Base-by-base conservation (phyloP, 2,888 invertebrate species). In the Chymomyza fuscimana region DNA sequence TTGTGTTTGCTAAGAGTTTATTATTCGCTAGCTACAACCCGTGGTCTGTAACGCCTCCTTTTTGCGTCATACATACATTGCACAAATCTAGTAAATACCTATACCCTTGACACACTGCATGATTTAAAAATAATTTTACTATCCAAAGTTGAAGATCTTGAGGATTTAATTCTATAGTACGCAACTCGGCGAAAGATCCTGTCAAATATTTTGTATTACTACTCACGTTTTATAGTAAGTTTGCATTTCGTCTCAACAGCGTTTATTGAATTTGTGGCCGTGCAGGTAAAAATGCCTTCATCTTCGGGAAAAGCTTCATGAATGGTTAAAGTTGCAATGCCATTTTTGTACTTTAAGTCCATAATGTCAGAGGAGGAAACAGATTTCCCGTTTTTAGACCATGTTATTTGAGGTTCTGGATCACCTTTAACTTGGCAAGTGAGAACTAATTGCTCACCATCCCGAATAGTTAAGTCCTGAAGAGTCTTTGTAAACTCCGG, bases 261-360 rank as follows among this genome's bases (percentile, higher is more conserved):
- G 70, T 99, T 98, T 84, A 97, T 94, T 74, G 97, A 96, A 93
- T 98, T 99, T 78, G 95, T 96, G 29, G 98, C 99, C 89, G 95
- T 96, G 90, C 98, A 98, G 7, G 95, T 93, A 91, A 98, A 99
- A 72, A 95, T 95, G 25, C 96, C 97, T 91, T 97, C 98, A 91
- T 98, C 98, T 92, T 98, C 98, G 0, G 98, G 98, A 94, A 97
- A 98, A 61, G 97, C 95, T 93, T 98, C 98, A 87, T 95, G 96
- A 88, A 99, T 98, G 65, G 95, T 95, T 61, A 98, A 93, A 25
- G 95, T 96, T 0, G 98, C 98, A 12, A 96, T 94, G 64, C 97
- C 96, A 90, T 96, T 96, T 92, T 97, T 97, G 92, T 98, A 98
- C 91, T 97, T 97, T 70, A 98, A 94, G 91, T 98, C 97, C 87